Evolutionary conservation across 2,888 invertebrate genomes (phyloP).

Genomic region (Tiliacea citrago): DNA sequence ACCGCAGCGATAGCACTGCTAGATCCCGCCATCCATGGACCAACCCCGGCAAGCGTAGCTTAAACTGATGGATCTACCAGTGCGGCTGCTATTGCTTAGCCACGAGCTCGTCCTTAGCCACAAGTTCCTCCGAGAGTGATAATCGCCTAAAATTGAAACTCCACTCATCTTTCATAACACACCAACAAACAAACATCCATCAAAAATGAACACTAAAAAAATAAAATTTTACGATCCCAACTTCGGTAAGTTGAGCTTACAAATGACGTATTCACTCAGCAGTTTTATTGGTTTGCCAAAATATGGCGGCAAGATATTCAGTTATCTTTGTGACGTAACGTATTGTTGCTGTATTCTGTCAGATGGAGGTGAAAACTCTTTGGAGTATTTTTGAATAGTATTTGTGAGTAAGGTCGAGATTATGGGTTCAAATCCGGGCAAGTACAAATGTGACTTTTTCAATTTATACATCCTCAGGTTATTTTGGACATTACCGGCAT

Average conservation of each 20-base stretch:
- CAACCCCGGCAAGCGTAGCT: too few relatives aligned
- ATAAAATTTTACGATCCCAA: constrained; percentile 27
- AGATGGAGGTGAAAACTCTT: not conserved
- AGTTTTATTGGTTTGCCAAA: constrained; percentile 46
- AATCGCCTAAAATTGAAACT: too few relatives aligned
- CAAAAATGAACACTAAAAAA: constrained; percentile 14
- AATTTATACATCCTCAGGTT: not conserved
- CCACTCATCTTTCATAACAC: not conserved
- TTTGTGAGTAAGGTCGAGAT: not conserved
- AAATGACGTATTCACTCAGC: constrained; percentile 60
- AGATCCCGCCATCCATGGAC: too few relatives aligned
- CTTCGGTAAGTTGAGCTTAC: constrained; percentile 22
- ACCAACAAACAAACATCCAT: not conserved
- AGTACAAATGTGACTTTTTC: not conserved
- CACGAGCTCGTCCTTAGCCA: too few relatives aligned
- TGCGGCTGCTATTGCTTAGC: too few relatives aligned
- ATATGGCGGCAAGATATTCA: constrained; percentile 42
- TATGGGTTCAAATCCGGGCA: not conserved
- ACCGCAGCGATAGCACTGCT: too few relatives aligned
- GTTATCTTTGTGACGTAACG: constrained; percentile 38
- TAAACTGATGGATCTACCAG: too few relatives aligned
- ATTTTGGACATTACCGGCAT: too few relatives aligned
- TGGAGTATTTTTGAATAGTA: not conserved
- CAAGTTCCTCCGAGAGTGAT: too few relatives aligned
- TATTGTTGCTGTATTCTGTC: constrained; percentile 30